Evolutionary conservation across 2,888 invertebrate species (phyloP).

Genomic region (Drosophila neoperkinsi): DNA sequence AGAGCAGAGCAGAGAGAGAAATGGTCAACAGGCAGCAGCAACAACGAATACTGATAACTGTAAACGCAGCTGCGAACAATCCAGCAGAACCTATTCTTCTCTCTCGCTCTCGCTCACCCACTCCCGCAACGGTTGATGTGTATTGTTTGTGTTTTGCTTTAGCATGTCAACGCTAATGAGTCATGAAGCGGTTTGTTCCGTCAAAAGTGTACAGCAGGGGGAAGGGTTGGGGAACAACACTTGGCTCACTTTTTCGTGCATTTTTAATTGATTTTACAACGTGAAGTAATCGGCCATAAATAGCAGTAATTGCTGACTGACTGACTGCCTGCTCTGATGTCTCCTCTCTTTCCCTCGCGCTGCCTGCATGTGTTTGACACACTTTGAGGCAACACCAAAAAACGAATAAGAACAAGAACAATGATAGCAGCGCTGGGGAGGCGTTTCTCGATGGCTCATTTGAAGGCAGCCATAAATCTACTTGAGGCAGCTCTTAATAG

Average conservation of each 20-base stretch:
- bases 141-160: constrained; percentile 38
- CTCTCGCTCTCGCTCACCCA: background rate
- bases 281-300: constrained; percentile 78
- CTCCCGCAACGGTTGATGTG: constrained; percentile 26
- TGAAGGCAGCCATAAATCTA: constrained; percentile 77
- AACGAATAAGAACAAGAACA: constrained; percentile 36
- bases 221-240: constrained; percentile 12
- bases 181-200: constrained; percentile 54
- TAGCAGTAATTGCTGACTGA: constrained; percentile 74
- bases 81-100: background rate
- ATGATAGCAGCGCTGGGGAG: constrained; percentile 29
- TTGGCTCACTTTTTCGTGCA: constrained; percentile 62
- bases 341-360: background rate
- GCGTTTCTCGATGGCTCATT: constrained; percentile 40
- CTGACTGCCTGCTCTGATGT: constrained; percentile 26
- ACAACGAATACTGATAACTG: constrained; percentile 45
- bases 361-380: constrained; percentile 73
- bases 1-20: constrained; percentile 3
- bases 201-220: background rate
- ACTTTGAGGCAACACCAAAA: constrained; percentile 52
- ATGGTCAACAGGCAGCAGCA: constrained; percentile 11
- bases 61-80: constrained; percentile 19
- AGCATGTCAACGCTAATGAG: constrained; percentile 74
- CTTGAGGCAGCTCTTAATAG: constrained; percentile 75
- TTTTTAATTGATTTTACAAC: constrained; percentile 80